Evolutionary conservation across 2,797 vertebrate species (phyloP), one percentile per base, ranked within the genome.

Genomic region (Dendrocincla tyrannina): DNA sequence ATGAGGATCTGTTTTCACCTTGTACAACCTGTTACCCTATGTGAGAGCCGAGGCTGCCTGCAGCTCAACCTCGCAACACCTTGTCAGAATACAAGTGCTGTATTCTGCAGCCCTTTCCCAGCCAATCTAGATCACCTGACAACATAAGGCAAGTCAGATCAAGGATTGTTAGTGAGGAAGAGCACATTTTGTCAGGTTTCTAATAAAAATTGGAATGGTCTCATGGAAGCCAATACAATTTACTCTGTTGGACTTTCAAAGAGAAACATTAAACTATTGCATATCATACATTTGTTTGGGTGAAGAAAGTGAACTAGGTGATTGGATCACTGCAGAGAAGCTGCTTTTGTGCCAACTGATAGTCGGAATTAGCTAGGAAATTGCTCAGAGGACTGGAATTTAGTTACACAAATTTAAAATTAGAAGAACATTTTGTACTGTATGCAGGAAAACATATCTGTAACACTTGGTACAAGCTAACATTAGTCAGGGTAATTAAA

Each of bases 401-500:
- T 97, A 96, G 93, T 97, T 95, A 96, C 93, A 97, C 89, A 93
- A 92, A 96, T 96, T 97, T 97, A 95, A 96, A 97, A 97, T 96
- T 93, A 97, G 94, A 97, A 97, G 97, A 98, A 98, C 97, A 92
- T 97, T 97, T 97, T 98, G 97, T 98, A 97, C 97, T 97, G 89
- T 96, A 96, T 97, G 93, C 98, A 96, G 96, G 95, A 97, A 98
- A 98, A 98, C 95, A 96, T 97, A 97, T 96, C 96, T 97, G 89
- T 97, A 98, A 97, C 97, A 97, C 96, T 97, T 97, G 96, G 97
- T 97, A 97, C 97, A 97, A 98, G 96, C 95, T 97, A 98, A 97
- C 96, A 97, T 98, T 98, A 97, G 97, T 97, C 97, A 97, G 97
- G 96, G 96, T 97, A 98, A 98, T 98, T 98, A 98, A 97, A 97